These are phyloP conservation scores for Drosophila ambigua DNA, from an alignment of 1,140 invertebrate genomes.

Conservation along the genomic window DNA sequence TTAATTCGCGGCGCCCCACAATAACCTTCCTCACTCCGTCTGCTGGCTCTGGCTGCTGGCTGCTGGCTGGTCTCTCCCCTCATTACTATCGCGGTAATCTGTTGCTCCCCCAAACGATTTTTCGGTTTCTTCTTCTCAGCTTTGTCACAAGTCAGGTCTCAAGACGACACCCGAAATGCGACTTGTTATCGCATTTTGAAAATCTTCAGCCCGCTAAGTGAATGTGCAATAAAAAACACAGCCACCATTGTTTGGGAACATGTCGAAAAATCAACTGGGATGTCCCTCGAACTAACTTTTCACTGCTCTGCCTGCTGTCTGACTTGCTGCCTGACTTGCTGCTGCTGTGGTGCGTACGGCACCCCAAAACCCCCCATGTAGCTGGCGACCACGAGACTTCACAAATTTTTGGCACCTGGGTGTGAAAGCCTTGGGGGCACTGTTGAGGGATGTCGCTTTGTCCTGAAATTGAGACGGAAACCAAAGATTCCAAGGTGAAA, in stretches of 20 bases:
- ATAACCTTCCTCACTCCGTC: conserved; percentile 70
- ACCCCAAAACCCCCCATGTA: conserved; percentile 21
- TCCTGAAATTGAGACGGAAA: conserved; percentile 19
- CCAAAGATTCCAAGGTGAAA: conserved; percentile 6
- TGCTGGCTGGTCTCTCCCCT: conserved; percentile 25
- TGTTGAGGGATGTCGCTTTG: conserved; percentile 24
- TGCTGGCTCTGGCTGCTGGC: neutral
- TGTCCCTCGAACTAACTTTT: conserved; percentile 28
- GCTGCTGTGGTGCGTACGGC: neutral
- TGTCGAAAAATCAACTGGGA: conserved; percentile 45
- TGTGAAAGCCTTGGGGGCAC: conserved; percentile 65
- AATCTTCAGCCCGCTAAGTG: conserved; percentile 62
- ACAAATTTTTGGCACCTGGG: conserved; percentile 64
- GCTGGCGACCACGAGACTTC: conserved; percentile 26
- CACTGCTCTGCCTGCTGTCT: too few species aligned
- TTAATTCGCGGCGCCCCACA: conserved; percentile 75
- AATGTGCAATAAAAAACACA: conserved; percentile 56
- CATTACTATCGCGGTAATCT: conserved; percentile 42
- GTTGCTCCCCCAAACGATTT: conserved; percentile 37
- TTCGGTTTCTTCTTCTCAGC: conserved; percentile 33
- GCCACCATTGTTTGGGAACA: conserved; percentile 57
- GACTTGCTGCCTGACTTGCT: neutral
- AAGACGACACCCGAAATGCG: conserved; percentile 53
- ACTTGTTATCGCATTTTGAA: conserved; percentile 72
- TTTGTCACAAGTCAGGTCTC: conserved; percentile 21